Evolutionary conservation across 1,140 invertebrate genomes (phyloP), one percentile per base, ranked within the genome.

Genomic region (Nixonia krombeini): DNA sequence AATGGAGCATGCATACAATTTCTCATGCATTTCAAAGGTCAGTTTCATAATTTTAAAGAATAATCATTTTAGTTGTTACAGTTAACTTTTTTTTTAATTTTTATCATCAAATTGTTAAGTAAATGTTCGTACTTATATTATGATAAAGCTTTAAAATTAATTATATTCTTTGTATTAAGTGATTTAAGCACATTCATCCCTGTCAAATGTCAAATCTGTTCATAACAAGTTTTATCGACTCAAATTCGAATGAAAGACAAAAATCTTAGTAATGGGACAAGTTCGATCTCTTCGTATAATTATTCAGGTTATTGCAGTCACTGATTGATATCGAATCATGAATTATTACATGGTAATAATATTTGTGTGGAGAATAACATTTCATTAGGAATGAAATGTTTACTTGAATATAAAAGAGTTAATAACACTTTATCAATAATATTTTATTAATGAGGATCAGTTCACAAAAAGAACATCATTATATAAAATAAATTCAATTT

Each of bases 1-100:
- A 87, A 89, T 63, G 91, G 92, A 37, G 87, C 90, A 49, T 97
- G 95, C 75, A 87, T 96, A n/a, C 94, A 96, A 82, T 88, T 97
- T 70, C 87, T 94, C 25, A 85, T 97, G 52, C 93, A 96, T 80
- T 96, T 97, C 74, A 93, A 91, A 86, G 92, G 89, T 90, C 44
- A 35, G 26, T 62, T 45, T 9, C 7, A 40, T 17, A 13, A 35
- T 13, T 35, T 13, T n/a, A 10, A 31, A 31, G 12, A 31, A 31
- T 31, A 3, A n/a, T n/a, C 29, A 10, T 10, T 31, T 10, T 10
- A 10, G 12, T 31, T 31, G 3, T 3, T 31, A n/a, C 29, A n/a
- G n/a, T n/a, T n/a, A n/a, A n/a, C n/a, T n/a, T n/a, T n/a, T n/a
- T n/a, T n/a, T n/a, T n/a, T n/a, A n/a, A n/a, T n/a, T n/a, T n/a